Base-by-base conservation (phyloP, 2,113 vertebrate species). In the Heloderma charlesbogerti region DNA sequence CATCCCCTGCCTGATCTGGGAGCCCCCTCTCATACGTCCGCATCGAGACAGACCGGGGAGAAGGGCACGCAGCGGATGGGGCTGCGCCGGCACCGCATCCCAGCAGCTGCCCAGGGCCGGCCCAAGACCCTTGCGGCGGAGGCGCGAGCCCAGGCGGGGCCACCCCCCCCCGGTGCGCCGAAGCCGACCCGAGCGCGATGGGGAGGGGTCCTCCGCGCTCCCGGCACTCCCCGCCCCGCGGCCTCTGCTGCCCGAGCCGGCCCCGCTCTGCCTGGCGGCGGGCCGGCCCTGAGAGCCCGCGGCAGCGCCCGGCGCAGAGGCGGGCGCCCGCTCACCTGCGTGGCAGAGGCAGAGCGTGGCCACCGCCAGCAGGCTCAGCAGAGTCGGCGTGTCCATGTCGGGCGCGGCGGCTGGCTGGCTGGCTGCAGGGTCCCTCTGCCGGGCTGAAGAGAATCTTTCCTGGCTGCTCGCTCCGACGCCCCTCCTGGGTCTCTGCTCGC, bases 281-380 rank as follows among this genome's bases (percentile, higher is more conserved):
- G 45, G 22, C 25, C 27, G 37, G 78, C 43, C 29, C 78, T 2
- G 4, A 25, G 54, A 13, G 43, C 16, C 18, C 6, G n/a, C 18
- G 43, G 20, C 51, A 34, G 7, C 45, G 3, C 83, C 20, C 6
- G 29, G 13, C 37, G 12, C n/a, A 48, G 43, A 69, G 27, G 34
- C 10, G 40, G 66, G 20, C 67, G 13, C 2, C 25, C 15, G 48
- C 51, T 0, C 86, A 97, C 97, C 97, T 92, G 27, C 75, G 31
- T 29, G 91, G 63, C 95, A 87, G 8, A 97, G 91, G 37, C 95
- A 93, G 0, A 97, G 86, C 0, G 63, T 0, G 0, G 92, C 93
- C 87, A 97, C 87, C 10, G 89, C 93, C 93, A 97, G 57, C 6
- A 97, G 60, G 37, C 78, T 1, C 2, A 97, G 87, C n/a, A 96